Base-by-base conservation (phyloP, 2,888 invertebrate genomes). In the Rosalia funebris region DNA sequence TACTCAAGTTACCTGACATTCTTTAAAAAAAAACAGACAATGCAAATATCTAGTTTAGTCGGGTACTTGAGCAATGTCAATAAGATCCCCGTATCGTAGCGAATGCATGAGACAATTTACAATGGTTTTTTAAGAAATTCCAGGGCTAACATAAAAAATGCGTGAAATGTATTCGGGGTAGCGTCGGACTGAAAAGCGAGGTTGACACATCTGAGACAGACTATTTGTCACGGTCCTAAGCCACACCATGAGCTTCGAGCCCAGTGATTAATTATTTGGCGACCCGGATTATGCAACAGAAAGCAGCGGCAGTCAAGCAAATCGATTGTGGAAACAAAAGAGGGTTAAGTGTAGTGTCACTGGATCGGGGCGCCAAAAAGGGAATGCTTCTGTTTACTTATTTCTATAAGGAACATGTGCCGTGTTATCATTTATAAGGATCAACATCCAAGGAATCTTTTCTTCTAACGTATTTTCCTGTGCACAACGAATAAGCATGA, bases 201-300 rank as follows among this genome's bases (percentile, higher is more conserved):
- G 76, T 77, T 78, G 78, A 78, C 79, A 77, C 74, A 75, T 77
- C 71, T 68, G 71, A 73, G 77, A 77, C 75, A 77, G 67, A 77
- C 78, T 76, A 79, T 78, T 78, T 78, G 79, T 79, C 79, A 79
- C 71, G 73, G 76, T 62, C 70, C 65, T 68, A 73, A 76, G 76
- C 78, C 79, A 70, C 77, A 78, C 75, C 65, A 63, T 72, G 66
- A 69, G 65, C 65, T 69, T 67, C 25, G 67, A 71, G 70, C 63
- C 62, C 67, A 57, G 71, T 79, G 78, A 79, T 79, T 79, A 79
- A 79, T 78, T 78, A 77, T 77, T 62, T 56, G 67, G 63, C 65
- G 70, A 73, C 73, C 76, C 72, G 76, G 77, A 77, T 77, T 76
- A 76, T 75, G 71, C 73, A 71, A 71, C 72, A 68, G 66, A n/a